phyloP scores from a whole-genome alignment of 2,113 vertebrate species.

The Pedionomus torquatus region DNA sequence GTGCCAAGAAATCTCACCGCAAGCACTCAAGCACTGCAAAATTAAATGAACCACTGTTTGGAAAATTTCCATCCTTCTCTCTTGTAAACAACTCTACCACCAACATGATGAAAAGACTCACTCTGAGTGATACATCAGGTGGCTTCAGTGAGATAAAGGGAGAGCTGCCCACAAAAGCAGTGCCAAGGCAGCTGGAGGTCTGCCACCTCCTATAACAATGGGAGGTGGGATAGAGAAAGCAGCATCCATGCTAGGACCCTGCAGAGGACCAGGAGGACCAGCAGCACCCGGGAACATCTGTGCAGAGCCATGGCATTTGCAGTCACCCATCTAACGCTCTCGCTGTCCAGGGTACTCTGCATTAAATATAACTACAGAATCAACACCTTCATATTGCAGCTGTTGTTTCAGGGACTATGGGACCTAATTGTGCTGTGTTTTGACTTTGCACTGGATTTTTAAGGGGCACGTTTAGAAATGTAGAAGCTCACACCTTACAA shows the following conservation, averaged over 20 bases:
- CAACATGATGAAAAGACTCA: neutral
- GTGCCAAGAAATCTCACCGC: neutral
- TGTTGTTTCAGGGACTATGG: neutral
- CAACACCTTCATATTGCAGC: neutral
- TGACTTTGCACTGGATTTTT: neutral
- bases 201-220: neutral
- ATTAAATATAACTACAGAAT: neutral
- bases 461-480: neutral
- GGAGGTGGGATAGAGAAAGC: neutral
- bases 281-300: neutral
- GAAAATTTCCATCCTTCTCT: neutral
- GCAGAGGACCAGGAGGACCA: neutral
- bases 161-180: neutral
- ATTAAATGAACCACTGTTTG: neutral
- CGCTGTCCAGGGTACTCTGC: neutral
- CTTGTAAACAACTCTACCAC: neutral
- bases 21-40: neutral
- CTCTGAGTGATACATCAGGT: accelerated
- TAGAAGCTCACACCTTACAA: neutral
- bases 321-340: neutral
- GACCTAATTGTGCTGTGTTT: neutral
- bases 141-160: neutral
- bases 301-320: neutral
- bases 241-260: accelerated
- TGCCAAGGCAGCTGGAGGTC: neutral